Evolutionary conservation across 1,140 invertebrate species (phyloP).

Genomic region (Nymphalis io): DNA sequence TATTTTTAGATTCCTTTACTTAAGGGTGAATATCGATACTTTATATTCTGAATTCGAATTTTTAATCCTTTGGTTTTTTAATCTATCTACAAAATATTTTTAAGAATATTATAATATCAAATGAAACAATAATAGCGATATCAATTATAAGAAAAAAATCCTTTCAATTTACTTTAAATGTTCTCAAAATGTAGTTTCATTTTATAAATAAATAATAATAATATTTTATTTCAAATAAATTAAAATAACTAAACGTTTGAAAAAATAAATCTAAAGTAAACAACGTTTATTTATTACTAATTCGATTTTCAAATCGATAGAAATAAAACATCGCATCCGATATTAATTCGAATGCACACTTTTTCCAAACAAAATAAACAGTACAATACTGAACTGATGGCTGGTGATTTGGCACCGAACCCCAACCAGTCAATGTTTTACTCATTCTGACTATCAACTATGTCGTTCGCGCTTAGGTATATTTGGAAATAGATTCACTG

Average conservation of each 20-base stretch:
- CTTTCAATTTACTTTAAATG: too few relatives aligned
- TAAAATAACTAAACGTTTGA: background rate
- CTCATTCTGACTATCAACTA: conserved; percentile 42
- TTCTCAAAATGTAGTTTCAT: too few relatives aligned
- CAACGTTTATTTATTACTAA: background rate
- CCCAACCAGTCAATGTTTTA: conserved; percentile 40
- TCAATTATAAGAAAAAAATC: too few relatives aligned
- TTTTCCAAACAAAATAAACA: conserved; percentile 38
- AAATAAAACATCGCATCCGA: conserved; percentile 13
- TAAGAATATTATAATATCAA: too few relatives aligned
- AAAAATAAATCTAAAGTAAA: background rate
- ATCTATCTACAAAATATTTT: background rate
- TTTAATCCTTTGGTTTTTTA: background rate
- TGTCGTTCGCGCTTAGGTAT: conserved; percentile 37
- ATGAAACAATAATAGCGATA: too few relatives aligned
- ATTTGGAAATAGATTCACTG: conserved; percentile 34
- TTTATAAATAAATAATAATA: background rate
- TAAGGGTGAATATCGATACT: conserved; percentile 4
- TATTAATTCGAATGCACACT: conserved; percentile 32
- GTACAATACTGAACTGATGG: conserved; percentile 34
- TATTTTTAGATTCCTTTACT: background rate
- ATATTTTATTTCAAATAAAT: background rate
- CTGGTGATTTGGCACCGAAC: conserved; percentile 42
- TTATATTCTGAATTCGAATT: background rate
- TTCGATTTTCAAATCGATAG: conserved; percentile 16